phyloP scores from a whole-genome alignment of 2,888 invertebrate genomes.

The Diaphora mendica region DNA sequence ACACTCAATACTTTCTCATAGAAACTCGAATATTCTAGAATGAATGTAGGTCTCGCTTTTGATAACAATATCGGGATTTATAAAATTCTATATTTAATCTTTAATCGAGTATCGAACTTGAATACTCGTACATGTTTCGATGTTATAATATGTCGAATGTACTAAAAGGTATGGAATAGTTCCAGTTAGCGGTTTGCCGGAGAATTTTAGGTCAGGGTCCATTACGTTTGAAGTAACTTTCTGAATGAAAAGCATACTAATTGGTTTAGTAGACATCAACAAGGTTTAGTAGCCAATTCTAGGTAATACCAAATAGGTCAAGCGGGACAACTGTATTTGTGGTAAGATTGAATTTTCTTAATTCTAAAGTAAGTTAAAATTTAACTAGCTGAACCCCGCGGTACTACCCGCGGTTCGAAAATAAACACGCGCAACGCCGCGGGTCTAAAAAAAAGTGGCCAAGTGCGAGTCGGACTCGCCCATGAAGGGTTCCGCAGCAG shows the following conservation, averaged over 20 bases:
- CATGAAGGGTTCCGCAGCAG: too few species aligned
- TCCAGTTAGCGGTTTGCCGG: not conserved
- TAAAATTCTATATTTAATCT: too few species aligned
- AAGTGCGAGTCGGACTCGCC: too few species aligned
- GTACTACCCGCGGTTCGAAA: too few species aligned
- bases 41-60: constrained; percentile 64
- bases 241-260: not conserved
- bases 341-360: too few species aligned
- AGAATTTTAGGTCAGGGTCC: not conserved
- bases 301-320: not conserved
- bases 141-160: not conserved
- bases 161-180: not conserved
- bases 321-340: too few species aligned
- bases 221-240: not conserved
- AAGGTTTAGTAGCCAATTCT: not conserved
- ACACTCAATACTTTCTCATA: constrained; percentile 58
- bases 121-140: not conserved
- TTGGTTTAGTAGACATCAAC: not conserved
- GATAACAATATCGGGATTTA: too few species aligned
- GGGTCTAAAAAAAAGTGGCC: too few species aligned
- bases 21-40: constrained; percentile 52
- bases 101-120: not conserved
- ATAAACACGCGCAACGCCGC: too few species aligned
- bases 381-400: too few species aligned
- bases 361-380: too few species aligned